phyloP scores from a whole-genome alignment of 2,113 vertebrate species.

The Axis porcinus region DNA sequence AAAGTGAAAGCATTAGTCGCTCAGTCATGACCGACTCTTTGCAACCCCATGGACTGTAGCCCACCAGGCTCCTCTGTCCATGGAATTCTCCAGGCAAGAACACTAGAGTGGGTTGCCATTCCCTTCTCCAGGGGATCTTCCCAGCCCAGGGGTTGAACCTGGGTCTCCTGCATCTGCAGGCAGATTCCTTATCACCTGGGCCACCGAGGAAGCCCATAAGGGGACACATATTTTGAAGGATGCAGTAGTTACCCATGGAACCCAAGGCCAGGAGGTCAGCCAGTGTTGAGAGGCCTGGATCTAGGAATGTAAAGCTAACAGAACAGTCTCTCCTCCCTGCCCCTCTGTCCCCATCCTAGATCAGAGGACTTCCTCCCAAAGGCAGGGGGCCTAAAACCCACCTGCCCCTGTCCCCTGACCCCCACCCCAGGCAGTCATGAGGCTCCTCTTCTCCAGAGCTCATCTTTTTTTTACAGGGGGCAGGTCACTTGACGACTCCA shows the following conservation, averaged over 20 bases:
- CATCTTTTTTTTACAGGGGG: not conserved
- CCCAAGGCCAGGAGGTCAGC: not conserved
- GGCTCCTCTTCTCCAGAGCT: not conserved
- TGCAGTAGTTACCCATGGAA: not conserved
- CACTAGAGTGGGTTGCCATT: not conserved
- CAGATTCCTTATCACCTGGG: not conserved
- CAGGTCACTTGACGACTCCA: not conserved
- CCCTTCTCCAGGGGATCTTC: not conserved
- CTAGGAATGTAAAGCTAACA: not conserved
- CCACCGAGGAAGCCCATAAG: not conserved
- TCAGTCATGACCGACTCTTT: not conserved
- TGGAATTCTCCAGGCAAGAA: not conserved
- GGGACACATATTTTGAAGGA: not conserved
- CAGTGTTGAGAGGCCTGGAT: not conserved
- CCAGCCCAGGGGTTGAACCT: not conserved
- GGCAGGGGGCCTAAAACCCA: not conserved
- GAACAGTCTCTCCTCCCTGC: not conserved
- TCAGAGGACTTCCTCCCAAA: not conserved
- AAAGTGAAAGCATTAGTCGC: not conserved
- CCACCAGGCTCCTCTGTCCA: not conserved
- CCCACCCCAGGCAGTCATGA: too few species aligned
- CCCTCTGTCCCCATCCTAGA: not conserved
- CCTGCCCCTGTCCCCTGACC: too few species aligned
- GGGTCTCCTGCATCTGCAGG: not conserved
- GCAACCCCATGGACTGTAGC: not conserved